phyloP scores from a whole-genome alignment of 2,113 vertebrate species.

The Percopsis transmontana region DNA sequence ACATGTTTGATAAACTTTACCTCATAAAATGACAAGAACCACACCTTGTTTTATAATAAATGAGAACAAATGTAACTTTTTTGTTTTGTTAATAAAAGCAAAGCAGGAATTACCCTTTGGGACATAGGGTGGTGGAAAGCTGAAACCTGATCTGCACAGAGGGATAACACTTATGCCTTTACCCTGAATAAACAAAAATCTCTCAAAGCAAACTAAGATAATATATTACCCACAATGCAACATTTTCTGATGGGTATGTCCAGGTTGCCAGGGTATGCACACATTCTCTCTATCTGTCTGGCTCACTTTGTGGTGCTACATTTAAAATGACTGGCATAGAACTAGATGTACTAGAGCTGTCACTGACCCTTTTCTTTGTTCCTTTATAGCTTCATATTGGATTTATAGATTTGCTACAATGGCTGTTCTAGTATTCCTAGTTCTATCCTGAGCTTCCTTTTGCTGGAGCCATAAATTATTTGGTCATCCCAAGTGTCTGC shows the following conservation, averaged over 20 bases:
- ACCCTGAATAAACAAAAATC: conserved; percentile 78
- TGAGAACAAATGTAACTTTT: conserved; percentile 13
- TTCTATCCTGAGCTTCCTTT: conserved; percentile 35
- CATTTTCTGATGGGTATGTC: conserved; percentile 70
- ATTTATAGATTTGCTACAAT: conserved; percentile 3
- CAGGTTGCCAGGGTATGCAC: conserved; percentile 66
- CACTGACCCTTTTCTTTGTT: conserved; percentile 4
- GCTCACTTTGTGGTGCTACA: conserved; percentile 2
- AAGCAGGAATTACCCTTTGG: conserved; percentile 52
- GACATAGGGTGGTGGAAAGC: conserved; percentile 37
- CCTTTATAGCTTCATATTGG: not conserved
- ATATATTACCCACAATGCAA: conserved; percentile 78
- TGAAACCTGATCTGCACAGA: conserved; percentile 20
- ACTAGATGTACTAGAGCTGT: conserved; percentile 24
- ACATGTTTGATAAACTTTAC: not conserved
- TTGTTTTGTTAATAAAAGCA: not conserved
- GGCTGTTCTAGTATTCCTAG: conserved; percentile 20
- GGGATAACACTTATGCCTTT: conserved; percentile 28
- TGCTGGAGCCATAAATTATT: conserved; percentile 41
- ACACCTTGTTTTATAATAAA: conserved; percentile 44
- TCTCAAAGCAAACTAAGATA: conserved; percentile 79
- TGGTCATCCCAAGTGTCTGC: conserved; percentile 27
- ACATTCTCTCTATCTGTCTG: conserved; percentile 11
- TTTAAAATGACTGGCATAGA: conserved; percentile 39
- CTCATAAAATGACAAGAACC: not conserved